These are phyloP conservation scores for Cacatua alba DNA, from an alignment of 2,113 vertebrate genomes.

Conservation along the genomic window DNA sequence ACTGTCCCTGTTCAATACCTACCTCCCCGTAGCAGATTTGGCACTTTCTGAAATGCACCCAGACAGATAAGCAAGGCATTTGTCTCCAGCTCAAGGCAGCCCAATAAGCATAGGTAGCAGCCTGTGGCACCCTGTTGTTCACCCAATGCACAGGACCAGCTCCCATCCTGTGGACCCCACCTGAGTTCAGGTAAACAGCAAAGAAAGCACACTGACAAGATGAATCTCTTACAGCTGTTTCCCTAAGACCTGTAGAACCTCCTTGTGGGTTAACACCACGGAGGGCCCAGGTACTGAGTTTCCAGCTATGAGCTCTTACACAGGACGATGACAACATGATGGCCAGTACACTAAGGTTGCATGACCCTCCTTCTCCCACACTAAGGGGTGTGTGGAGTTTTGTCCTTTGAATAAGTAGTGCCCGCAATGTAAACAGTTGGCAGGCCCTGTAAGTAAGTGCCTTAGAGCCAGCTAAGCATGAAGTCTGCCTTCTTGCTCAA, in stretches of 20 bases:
- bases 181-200: background rate
- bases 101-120: background rate
- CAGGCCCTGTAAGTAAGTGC: background rate
- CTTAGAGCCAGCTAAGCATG: background rate
- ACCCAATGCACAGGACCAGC: accelerated
- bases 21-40: background rate
- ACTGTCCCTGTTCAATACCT: background rate
- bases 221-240: background rate
- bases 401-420: background rate
- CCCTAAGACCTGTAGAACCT: background rate
- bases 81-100: background rate
- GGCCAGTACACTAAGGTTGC: background rate
- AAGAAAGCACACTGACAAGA: background rate
- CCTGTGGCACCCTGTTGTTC: background rate
- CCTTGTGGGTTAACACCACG: background rate
- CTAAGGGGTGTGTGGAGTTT: background rate
- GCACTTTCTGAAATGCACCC: background rate
- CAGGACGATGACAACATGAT: background rate
- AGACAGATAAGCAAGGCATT: background rate
- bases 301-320: background rate
- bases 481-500: background rate
- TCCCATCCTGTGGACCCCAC: background rate
- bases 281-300: background rate
- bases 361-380: too few species aligned
- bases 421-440: background rate